Base-by-base conservation (phyloP, 2,797 vertebrate genomes). In the Acrossocheilus wenchowensis region DNA sequence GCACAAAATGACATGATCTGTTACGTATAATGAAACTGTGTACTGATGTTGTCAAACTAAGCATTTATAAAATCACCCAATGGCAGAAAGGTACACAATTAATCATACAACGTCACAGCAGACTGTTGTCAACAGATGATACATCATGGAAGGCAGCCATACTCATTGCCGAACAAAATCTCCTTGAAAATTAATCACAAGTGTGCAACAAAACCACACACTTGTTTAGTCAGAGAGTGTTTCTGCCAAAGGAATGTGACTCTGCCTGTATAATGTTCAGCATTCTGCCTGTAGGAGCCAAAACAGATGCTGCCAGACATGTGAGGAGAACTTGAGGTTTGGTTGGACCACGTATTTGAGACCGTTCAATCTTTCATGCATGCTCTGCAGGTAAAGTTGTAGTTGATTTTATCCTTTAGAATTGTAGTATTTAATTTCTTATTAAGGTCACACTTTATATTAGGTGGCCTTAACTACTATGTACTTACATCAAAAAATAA, bases 141-240 rank as follows among this genome's bases (percentile, higher is more conserved):
- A 87, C 84, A 90, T 86, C 87, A 80, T 90, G 87, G 72, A 89
- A 64, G 89, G 6, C 90, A 87, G 80, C 87, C 84, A 83, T 84
- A 87, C 82, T 82, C 89, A 80, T 89, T 84, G 86, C 7, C 60
- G 90, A 80, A 89, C 89, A 92, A 93, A 92, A 62, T 79, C 23
- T 88, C 60, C 60, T 86, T 82, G 91, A 92, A 93, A 94, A 92
- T 93, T 90, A 92, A 89, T 68, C 84, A 89, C 87, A 39, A 91
- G 91, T 93, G 89, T 90, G 74, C 78, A 88, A 85, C 52, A 83
- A 73, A 87, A 84, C 15, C 62, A 84, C 86, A 89, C 50, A 0
- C 77, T 81, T 89, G 90, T 89, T 90, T 88, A 88, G 68, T 86
- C 84, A 87, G 89, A 90, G 60, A 75, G 8, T 50, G 43, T 17